Conservation (phyloP, 2,888 invertebrate species). For the Ophion ventricosus region DNA sequence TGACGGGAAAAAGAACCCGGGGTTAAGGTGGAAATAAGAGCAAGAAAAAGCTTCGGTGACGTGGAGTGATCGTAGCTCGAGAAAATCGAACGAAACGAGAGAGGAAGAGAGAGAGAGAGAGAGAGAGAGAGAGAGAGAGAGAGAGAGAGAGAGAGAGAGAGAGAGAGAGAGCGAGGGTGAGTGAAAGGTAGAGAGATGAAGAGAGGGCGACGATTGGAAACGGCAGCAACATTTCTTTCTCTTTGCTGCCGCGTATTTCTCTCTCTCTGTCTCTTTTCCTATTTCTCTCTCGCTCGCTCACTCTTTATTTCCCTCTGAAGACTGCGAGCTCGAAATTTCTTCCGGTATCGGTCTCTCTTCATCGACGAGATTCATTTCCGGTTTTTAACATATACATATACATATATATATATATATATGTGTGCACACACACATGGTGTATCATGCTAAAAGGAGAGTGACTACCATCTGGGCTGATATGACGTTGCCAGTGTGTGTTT, state of each 20-base stretch:
- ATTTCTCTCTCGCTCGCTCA: slow-evolving; percentile 21
- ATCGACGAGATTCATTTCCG: slow-evolving; percentile 69
- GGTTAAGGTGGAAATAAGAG: slow-evolving; percentile 15
- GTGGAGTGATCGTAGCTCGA: slow-evolving; percentile 25
- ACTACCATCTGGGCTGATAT: slow-evolving; percentile 30
- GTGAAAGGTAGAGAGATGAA: slow-evolving; percentile 33
- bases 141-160: background rate
- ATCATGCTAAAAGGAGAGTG: slow-evolving; percentile 20
- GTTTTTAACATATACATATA: slow-evolving; percentile 14
- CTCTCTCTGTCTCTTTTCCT: slow-evolving; percentile 39
- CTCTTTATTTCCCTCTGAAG: slow-evolving; percentile 50
- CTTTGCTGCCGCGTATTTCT: slow-evolving; percentile 22
- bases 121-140: slow-evolving; percentile 36
- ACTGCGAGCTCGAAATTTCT: slow-evolving; percentile 66
- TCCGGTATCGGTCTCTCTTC: slow-evolving; percentile 66
- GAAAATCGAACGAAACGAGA: slow-evolving; percentile 60
- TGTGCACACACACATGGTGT: background rate
- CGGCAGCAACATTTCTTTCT: slow-evolving; percentile 33
- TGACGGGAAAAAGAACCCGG: background rate
- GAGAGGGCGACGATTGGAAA: slow-evolving; percentile 37
- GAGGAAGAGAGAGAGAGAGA: slow-evolving; percentile 29
- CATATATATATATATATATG: background rate
- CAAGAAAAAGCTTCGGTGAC: slow-evolving; percentile 33
- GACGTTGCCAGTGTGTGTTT: slow-evolving; percentile 25
- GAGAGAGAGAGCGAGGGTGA: slow-evolving; percentile 52